Evolutionary conservation across 2,888 invertebrate species (phyloP).

Genomic region (Tenthredo scrophulariae): DNA sequence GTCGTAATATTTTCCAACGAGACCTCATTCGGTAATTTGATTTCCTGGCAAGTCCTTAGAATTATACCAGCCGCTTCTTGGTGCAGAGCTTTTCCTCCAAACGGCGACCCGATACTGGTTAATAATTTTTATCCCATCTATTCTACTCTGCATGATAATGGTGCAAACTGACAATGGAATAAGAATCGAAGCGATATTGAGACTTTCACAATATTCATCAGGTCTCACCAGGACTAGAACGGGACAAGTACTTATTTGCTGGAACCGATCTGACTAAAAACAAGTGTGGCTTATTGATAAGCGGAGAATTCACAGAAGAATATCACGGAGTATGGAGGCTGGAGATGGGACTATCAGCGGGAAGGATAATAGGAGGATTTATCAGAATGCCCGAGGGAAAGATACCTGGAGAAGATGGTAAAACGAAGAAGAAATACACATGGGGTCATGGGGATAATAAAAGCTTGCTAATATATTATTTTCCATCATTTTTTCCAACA

Average conservation of each 20-base stretch:
- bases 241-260: neutral
- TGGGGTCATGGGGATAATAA: neutral
- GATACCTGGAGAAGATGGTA: neutral
- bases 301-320: constrained; percentile 15
- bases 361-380: constrained; percentile 26
- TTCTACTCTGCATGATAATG: neutral
- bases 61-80: constrained; percentile 39
- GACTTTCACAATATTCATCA: neutral
- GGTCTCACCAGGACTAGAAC: constrained; percentile 32
- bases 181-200: neutral
- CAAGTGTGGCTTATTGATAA: constrained; percentile 22
- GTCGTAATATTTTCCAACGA: constrained; percentile 25
- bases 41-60: constrained; percentile 37
- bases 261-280: neutral
- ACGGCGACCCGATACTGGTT: constrained; percentile 16
- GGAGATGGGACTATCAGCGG: constrained; percentile 15
- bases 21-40: constrained; percentile 8
- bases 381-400: constrained; percentile 42
- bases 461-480: neutral
- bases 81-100: constrained; percentile 47
- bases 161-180: neutral
- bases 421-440: neutral
- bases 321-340: constrained; percentile 31
- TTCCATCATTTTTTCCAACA: neutral
- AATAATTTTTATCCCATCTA: neutral